Conservation (phyloP, 2,888 invertebrate genomes). For the Agrenia bidenticulata region DNA sequence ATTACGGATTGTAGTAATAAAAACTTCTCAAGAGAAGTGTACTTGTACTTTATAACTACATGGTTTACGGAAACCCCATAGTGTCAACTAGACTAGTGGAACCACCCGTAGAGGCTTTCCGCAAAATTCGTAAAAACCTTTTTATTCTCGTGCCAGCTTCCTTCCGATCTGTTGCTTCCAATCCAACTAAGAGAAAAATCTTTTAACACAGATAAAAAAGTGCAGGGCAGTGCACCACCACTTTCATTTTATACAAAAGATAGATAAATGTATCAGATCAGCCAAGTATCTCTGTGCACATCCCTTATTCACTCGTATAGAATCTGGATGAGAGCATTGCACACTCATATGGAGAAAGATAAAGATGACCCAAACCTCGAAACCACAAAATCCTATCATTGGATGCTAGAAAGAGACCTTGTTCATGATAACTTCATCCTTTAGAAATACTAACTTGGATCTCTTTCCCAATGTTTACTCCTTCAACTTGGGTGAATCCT, state of each 20-base stretch:
- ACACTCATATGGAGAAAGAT: background rate
- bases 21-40: too few relatives aligned
- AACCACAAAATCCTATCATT: slow-evolving; percentile 3
- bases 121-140: slow-evolving; percentile 43
- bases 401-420: slow-evolving; percentile 6
- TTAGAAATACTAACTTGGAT: background rate
- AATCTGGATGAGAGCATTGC: too few relatives aligned
- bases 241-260: too few relatives aligned
- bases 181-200: slow-evolving; percentile 14
- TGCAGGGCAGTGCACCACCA: too few relatives aligned
- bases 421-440: slow-evolving; percentile 31
- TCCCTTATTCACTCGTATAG: background rate
- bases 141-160: slow-evolving; percentile 38
- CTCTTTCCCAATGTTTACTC: background rate
- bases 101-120: slow-evolving; percentile 48
- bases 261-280: too few relatives aligned
- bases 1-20: too few relatives aligned
- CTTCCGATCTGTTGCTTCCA: slow-evolving; percentile 48
- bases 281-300: background rate
- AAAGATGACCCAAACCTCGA: slow-evolving; percentile 3
- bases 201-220: background rate
- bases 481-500: slow-evolving; percentile 9
- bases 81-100: slow-evolving; percentile 30
- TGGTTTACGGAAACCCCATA: slow-evolving; percentile 28
- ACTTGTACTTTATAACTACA: background rate